These are phyloP conservation scores for Penaeus vannamei DNA, from an alignment of 1,140 invertebrate genomes.

Conservation along the genomic window DNA sequence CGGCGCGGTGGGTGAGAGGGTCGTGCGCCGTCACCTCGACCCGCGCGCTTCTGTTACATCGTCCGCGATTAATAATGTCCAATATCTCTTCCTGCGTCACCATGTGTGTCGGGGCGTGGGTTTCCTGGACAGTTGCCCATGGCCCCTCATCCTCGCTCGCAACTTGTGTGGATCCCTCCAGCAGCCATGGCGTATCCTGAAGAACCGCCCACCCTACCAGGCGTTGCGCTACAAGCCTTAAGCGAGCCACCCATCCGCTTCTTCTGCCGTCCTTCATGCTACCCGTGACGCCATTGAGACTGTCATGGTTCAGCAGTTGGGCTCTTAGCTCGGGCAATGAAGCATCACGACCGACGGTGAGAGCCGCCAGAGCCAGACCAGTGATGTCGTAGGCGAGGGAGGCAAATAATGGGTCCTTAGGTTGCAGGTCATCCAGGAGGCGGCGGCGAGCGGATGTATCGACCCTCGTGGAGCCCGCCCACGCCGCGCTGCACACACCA, in stretches of 20 bases:
- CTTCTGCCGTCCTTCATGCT: neutral
- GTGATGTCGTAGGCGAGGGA: slow-evolving; percentile 46
- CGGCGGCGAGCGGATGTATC: slow-evolving; percentile 16
- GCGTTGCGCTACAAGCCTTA: slow-evolving; percentile 7
- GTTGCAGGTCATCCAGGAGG: slow-evolving; percentile 26
- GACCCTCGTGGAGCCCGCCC: slow-evolving; percentile 38
- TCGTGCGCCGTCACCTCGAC: slow-evolving; percentile 45
- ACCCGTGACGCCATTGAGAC: neutral
- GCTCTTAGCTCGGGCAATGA: neutral
- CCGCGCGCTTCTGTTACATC: neutral
- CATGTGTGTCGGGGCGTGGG: slow-evolving; percentile 31
- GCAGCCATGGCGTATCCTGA: slow-evolving; percentile 53
- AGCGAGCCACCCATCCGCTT: slow-evolving; percentile 5
- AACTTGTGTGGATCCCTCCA: slow-evolving; percentile 34
- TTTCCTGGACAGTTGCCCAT: slow-evolving; percentile 28
- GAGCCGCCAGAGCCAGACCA: neutral
- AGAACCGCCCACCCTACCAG: slow-evolving; percentile 26
- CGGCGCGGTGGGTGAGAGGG: slow-evolving; percentile 30
- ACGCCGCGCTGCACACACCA: slow-evolving; percentile 23
- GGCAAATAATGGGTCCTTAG: slow-evolving; percentile 36
- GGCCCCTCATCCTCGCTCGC: neutral
- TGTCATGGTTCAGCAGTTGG: neutral
- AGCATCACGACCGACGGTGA: neutral
- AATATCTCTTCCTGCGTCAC: slow-evolving; percentile 30
- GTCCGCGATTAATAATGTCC: neutral